Evolutionary conservation across 1,140 invertebrate genomes (phyloP).

Genomic region (Sitophilus oryzae): DNA sequence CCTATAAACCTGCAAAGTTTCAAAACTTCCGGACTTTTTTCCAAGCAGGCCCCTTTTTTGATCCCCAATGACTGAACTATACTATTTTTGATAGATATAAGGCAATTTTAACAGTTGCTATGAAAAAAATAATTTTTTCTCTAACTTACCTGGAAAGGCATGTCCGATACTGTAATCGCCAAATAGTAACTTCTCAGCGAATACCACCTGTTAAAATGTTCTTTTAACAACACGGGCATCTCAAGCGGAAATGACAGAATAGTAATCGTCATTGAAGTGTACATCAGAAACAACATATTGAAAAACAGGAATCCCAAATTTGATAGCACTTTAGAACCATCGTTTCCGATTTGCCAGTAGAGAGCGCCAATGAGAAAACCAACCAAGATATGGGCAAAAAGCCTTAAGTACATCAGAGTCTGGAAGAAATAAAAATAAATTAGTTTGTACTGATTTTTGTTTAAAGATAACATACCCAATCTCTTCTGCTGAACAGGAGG

Average conservation of each 20-base stretch:
- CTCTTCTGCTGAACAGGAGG: constrained; percentile 71
- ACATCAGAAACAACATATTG: constrained; percentile 97
- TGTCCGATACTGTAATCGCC: constrained; percentile 90
- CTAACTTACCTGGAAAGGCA: constrained; percentile 83
- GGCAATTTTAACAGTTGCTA: too few relatives aligned
- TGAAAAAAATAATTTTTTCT: too few relatives aligned
- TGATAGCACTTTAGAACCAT: constrained; percentile 89
- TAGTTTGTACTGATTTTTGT: not conserved
- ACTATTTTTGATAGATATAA: too few relatives aligned
- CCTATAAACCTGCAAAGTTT: too few relatives aligned
- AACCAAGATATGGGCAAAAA: constrained; percentile 88
- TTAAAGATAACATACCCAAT: constrained; percentile 60
- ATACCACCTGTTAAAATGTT: constrained; percentile 98
- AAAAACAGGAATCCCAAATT: constrained; percentile 97
- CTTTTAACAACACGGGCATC: constrained; percentile 89
- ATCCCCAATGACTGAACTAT: too few relatives aligned
- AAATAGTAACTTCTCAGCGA: constrained; percentile 92
- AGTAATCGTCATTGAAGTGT: constrained; percentile 96
- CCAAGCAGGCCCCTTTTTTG: too few relatives aligned
- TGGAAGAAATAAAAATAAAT: constrained; percentile 46
- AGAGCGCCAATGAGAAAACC: constrained; percentile 87
- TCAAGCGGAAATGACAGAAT: constrained; percentile 95
- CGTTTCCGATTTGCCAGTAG: constrained; percentile 90
- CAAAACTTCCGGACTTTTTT: too few relatives aligned
- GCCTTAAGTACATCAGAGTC: constrained; percentile 90